These are phyloP conservation scores for Synergus laeviventris DNA, from an alignment of 2,888 invertebrate genomes.

Conservation along the genomic window DNA sequence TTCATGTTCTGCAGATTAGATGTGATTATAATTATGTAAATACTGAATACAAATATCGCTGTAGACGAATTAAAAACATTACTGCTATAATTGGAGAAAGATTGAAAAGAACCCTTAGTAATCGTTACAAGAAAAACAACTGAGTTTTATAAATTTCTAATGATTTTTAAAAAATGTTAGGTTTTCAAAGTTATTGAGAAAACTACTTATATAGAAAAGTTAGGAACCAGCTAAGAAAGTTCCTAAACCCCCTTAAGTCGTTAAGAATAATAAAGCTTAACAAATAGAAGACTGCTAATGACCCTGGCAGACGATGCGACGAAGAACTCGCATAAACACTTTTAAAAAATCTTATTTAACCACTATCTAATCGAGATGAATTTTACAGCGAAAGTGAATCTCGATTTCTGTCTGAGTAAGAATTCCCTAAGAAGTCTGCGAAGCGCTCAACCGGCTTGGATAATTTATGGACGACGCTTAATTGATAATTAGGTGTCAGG, in stretches of 20 bases:
- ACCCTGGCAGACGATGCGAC: neutral
- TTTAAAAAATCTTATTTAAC: neutral
- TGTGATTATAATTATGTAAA: neutral
- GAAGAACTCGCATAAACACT: neutral
- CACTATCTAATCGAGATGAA: neutral
- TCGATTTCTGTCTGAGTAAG: neutral
- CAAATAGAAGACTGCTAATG: neutral
- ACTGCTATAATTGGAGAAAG: neutral
- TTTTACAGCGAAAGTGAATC: neutral
- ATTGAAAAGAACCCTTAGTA: too few relatives aligned
- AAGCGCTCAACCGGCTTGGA: neutral
- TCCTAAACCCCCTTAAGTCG: too few relatives aligned
- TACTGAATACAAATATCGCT: neutral
- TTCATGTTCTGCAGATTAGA: neutral
- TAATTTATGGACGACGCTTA: constrained; percentile 31
- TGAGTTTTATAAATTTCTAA: too few relatives aligned
- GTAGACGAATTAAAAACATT: neutral
- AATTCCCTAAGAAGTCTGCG: neutral
- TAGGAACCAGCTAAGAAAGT: too few relatives aligned
- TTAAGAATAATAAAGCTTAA: neutral
- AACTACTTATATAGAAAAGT: too few relatives aligned
- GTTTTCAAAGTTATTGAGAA: too few relatives aligned
- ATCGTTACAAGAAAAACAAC: too few relatives aligned
- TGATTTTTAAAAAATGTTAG: too few relatives aligned
- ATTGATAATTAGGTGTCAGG: constrained; percentile 22